Evolutionary conservation across 2,113 vertebrate species (phyloP).

Genomic region (Elgaria multicarinata): DNA sequence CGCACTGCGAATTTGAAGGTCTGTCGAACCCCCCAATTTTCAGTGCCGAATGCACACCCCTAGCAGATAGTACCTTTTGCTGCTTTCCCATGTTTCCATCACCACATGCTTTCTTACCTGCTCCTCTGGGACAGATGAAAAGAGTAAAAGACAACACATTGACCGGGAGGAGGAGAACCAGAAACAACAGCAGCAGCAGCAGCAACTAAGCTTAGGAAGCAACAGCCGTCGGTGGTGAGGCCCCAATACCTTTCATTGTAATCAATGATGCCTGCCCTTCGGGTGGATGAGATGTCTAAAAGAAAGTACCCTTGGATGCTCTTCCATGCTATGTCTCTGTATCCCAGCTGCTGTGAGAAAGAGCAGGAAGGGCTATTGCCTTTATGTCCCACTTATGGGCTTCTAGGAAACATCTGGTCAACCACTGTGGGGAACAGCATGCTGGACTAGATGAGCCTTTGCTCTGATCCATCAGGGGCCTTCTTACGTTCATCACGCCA

Average conservation of each 20-base stretch:
- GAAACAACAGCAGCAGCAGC: no score
- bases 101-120: background rate
- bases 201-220: no score
- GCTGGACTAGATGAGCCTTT: background rate
- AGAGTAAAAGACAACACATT: background rate
- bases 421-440: background rate
- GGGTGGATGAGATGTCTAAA: background rate
- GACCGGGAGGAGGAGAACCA: background rate
- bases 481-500: background rate
- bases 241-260: no score
- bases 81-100: background rate
- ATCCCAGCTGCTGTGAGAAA: background rate
- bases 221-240: background rate
- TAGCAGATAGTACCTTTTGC: no score
- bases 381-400: background rate
- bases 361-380: background rate
- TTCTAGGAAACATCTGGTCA: background rate
- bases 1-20: no score
- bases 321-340: background rate
- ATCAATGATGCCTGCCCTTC: background rate
- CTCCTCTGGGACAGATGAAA: background rate
- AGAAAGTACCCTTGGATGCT: background rate
- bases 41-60: no score
- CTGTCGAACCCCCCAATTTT: no score
- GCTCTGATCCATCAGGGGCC: no score